Evolutionary conservation across 2,888 invertebrate genomes (phyloP).

Genomic region (Plagiodera versicolora): DNA sequence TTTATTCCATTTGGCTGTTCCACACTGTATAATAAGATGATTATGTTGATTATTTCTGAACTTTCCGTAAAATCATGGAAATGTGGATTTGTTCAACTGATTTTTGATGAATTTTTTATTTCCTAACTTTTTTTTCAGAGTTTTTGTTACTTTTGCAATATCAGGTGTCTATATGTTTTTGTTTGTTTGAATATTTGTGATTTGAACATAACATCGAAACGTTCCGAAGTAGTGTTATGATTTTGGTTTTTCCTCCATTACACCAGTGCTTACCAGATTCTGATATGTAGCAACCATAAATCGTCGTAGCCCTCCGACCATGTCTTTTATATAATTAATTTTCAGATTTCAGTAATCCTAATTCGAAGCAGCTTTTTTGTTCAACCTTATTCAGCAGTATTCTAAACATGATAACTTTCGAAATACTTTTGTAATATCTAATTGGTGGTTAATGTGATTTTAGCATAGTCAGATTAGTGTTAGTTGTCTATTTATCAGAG

Average conservation of each 20-base stretch:
- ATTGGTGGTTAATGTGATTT: slow-evolving; percentile 27
- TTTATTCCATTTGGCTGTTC: too few species aligned
- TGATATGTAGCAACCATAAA: slow-evolving; percentile 10
- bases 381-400: slow-evolving; percentile 13
- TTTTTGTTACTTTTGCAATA: slow-evolving; percentile 20
- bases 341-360: not conserved
- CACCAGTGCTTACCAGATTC: slow-evolving; percentile 21
- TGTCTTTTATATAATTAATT: not conserved
- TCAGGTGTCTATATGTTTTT: slow-evolving; percentile 25
- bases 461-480: slow-evolving; percentile 21
- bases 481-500: slow-evolving; percentile 21
- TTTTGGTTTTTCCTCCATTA: slow-evolving; percentile 9
- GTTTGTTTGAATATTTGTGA: slow-evolving; percentile 20
- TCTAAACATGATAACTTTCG: slow-evolving; percentile 6
- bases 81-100: not conserved
- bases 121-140: not conserved
- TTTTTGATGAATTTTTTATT: not conserved
- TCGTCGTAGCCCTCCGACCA: not conserved
- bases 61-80: too few species aligned
- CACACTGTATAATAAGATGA: too few species aligned
- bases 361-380: not conserved
- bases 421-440: slow-evolving; percentile 10
- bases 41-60: too few species aligned
- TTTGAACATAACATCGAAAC: slow-evolving; percentile 19
- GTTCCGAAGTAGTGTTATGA: slow-evolving; percentile 22